Evolutionary conservation across 2,113 vertebrate species (phyloP).

Genomic region (Atrichornis clamosus): DNA sequence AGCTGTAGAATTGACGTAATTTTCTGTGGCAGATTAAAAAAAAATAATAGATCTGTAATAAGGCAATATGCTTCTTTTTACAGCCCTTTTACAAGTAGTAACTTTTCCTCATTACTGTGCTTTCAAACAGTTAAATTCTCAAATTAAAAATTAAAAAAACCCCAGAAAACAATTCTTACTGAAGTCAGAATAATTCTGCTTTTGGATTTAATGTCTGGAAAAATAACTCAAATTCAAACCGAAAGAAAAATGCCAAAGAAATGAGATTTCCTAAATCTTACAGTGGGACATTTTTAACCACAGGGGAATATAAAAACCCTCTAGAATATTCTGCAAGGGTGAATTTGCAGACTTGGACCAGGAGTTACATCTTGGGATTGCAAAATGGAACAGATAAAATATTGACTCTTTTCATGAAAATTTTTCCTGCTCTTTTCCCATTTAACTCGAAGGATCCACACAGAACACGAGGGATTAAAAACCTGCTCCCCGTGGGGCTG

Average conservation of each 20-base stretch:
- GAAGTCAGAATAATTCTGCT: neutral
- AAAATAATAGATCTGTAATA: neutral
- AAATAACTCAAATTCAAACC: neutral
- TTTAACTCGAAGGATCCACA: accelerated
- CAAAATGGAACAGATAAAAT: neutral
- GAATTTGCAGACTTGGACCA: neutral
- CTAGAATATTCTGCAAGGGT: neutral
- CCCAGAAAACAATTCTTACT: neutral
- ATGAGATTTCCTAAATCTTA: neutral
- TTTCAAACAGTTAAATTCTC: neutral
- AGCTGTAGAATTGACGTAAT: neutral
- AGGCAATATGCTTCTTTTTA: neutral
- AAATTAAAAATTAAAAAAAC: neutral
- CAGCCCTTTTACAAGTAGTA: neutral
- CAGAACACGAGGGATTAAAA: neutral
- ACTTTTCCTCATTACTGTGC: neutral
- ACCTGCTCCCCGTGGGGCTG: neutral
- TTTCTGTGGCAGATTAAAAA: neutral
- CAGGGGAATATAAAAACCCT: neutral
- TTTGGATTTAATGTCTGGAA: neutral
- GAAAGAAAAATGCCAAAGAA: neutral
- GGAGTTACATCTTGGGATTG: neutral
- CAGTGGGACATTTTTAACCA: neutral
- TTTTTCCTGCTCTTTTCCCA: neutral
- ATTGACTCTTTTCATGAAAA: neutral